Conservation (phyloP, 2,113 vertebrate species). For the Chroicocephalus ridibundus region DNA sequence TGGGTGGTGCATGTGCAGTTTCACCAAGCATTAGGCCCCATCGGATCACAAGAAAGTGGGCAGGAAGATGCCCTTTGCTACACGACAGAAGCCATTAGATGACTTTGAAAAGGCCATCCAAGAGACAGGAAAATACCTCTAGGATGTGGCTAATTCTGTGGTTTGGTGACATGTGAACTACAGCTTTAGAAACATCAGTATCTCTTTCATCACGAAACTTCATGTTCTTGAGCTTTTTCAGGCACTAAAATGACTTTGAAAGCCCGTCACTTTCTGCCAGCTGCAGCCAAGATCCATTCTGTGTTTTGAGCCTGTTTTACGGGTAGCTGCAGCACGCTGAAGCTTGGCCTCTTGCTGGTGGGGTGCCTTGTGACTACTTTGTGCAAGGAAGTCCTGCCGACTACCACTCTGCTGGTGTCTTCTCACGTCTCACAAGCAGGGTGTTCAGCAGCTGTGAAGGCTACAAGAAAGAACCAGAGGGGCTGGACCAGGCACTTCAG, state of each 20-base stretch:
- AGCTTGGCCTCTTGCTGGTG: background rate
- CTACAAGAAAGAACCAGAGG: background rate
- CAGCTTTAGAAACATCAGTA: background rate
- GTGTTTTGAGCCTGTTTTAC: background rate
- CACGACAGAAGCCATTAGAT: background rate
- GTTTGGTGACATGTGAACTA: background rate
- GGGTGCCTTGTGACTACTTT: background rate
- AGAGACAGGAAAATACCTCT: background rate
- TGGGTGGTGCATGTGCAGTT: background rate
- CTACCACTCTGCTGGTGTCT: background rate
- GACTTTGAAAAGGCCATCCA: background rate
- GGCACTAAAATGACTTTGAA: background rate
- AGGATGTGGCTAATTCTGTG: background rate
- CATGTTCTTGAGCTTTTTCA: background rate
- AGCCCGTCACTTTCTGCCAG: background rate
- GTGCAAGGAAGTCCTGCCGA: background rate
- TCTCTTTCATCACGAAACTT: background rate
- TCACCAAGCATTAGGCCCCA: background rate
- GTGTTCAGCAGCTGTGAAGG: background rate
- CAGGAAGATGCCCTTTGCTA: background rate
- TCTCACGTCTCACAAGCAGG: background rate
- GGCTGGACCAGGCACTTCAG: background rate
- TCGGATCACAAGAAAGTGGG: background rate
- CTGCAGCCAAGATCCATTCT: background rate
- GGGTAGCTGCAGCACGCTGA: background rate